Evolutionary conservation across 2,113 vertebrate genomes (phyloP), one percentile per base, ranked within the genome.

Genomic region (Piliocolobus tephrosceles): DNA sequence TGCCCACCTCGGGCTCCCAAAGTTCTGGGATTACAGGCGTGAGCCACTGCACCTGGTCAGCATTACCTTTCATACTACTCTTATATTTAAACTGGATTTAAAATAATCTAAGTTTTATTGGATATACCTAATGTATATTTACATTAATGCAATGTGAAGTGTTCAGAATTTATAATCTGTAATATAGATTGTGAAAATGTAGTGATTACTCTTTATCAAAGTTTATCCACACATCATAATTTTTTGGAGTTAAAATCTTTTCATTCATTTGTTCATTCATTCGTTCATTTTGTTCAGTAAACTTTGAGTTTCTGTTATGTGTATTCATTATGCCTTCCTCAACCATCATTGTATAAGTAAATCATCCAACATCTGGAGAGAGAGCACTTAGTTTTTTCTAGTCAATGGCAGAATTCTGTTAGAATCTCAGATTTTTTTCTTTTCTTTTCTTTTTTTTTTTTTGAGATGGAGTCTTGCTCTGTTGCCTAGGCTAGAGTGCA

Each of bases 71-170:
- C 1, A 0, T 43, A 57, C 6, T 58, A 81, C 27, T 12, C 17
- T 50, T 84, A 25, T 47, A 10, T 73, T 2, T 95, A 89, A 58
- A 58, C 90, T 94, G 52, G n/a, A 55, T 92, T 97, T 96, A 97
- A 96, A 57, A 57, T 98, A 64, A 79, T 47, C 20, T 94, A 78
- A 92, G 47, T 52, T 95, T 98, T 97, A 70, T 84, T 92, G 40
- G 38, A 66, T 30, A 52, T 17, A 79, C 11, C 75, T 72, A 43
- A 12, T 58, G 23, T 64, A 55, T 64, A 6, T 55, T 75, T 84
- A 73, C 13, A 57, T 82, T 86, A 83, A 81, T 86, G 18, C 13
- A 78, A 38, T 83, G 27, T 68, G 18, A 92, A 55, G 3, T 20
- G 20, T 72, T 80, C n/a, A 66, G 17, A 75, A 50, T 72, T 82